Evolutionary conservation across 2,888 invertebrate genomes (phyloP).

Genomic region (Cartodere bifasciata): DNA sequence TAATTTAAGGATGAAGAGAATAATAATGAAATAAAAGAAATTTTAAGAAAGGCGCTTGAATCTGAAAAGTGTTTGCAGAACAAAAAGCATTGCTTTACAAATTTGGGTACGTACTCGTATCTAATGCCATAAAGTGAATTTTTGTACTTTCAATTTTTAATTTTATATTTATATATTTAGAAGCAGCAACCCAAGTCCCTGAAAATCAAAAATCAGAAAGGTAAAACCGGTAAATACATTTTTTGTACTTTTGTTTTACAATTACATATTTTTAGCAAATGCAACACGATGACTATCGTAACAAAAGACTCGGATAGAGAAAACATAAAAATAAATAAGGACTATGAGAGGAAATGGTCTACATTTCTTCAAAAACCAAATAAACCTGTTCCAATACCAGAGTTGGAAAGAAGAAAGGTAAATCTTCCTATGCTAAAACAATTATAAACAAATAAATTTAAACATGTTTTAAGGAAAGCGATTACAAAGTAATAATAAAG

Average conservation of each 20-base stretch:
- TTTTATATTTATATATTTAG: too few relatives aligned
- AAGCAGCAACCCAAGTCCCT: too few relatives aligned
- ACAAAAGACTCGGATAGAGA: too few relatives aligned
- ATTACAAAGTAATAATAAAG: constrained; percentile 30
- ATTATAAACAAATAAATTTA: too few relatives aligned
- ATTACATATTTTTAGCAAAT: too few relatives aligned
- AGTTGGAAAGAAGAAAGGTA: constrained; percentile 5
- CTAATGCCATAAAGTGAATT: too few relatives aligned
- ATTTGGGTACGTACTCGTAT: too few relatives aligned
- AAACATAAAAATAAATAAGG: too few relatives aligned
- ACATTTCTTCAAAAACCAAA: constrained; percentile 66
- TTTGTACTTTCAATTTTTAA: too few relatives aligned
- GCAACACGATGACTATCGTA: too few relatives aligned
- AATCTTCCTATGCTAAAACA: background rate
- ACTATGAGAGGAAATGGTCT: constrained; percentile 52
- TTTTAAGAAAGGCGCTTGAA: constrained; percentile 12
- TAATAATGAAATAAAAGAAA: constrained; percentile 19
- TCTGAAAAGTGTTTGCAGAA: background rate
- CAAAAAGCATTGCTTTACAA: background rate
- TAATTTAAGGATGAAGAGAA: constrained; percentile 18
- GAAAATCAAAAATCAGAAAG: too few relatives aligned
- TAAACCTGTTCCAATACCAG: constrained; percentile 35
- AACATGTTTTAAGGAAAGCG: constrained; percentile 22
- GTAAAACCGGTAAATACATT: background rate
- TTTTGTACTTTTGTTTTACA: too few relatives aligned